Base-by-base conservation (phyloP, 2,113 vertebrate species). In the Dolichallabes microphthalmus region DNA sequence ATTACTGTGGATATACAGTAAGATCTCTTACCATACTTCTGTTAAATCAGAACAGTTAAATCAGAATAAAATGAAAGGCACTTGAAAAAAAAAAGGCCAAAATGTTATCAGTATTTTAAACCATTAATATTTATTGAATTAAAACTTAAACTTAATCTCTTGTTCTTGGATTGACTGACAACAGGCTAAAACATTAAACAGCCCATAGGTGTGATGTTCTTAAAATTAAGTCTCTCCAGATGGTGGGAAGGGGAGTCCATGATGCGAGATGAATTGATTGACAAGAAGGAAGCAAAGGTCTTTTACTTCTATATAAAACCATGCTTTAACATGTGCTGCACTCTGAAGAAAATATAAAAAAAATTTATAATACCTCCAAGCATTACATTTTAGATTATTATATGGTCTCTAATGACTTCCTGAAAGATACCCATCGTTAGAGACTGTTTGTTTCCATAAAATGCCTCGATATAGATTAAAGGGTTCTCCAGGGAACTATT, bases 81-180 rank as follows among this genome's bases (percentile, higher is more conserved):
- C 69, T 86, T 76, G 32, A n/a, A n/a, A 12, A 82, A 71, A 75
- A 27, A 78, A n/a, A 50, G 57, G 60, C 20, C 39, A 20, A 50
- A 1, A 14, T 82, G 50, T 32, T 83, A 68, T 30, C 45, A 71
- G 20, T 68, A 85, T 14, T 68, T 63, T 30, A 22, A 57, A 80
- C 60, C 35, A 19, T 58, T 61, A 10, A 85, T 76, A 55, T 82
- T 39, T 69, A 86, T 27, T 61, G 79, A 39, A 71, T 58, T 82
- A 84, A 78, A 86, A 82, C 82, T 88, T 32, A 60, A 82, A 68
- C 85, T 68, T 74, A 86, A 89, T 77, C 68, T 75, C 8, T 53
- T 58, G 60, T 76, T 87, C 80, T 87, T 39, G 57, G 63, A 80
- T 64, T 61, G n/a, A 17, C 79, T 57, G 71, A 76, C 77, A 81